Evolutionary conservation across 2,888 invertebrate genomes (phyloP).

Genomic region (Hoplodrina blanda): DNA sequence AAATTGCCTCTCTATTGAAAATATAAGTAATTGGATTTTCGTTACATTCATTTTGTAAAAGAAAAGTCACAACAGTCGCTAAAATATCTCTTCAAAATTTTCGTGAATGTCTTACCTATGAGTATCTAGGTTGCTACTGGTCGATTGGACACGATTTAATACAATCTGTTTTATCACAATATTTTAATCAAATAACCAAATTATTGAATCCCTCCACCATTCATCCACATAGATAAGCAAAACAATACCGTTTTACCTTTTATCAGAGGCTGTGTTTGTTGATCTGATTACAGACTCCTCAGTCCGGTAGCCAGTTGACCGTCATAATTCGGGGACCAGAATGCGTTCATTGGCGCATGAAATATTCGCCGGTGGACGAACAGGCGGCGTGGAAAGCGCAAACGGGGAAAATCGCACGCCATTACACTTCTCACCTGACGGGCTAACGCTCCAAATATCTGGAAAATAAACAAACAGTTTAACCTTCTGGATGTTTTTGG

Average conservation of each 20-base stretch:
- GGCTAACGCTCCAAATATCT: conserved; percentile 54
- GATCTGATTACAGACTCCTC: conserved; percentile 84
- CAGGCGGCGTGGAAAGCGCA: conserved; percentile 78
- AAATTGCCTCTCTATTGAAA: no score
- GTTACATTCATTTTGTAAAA: no score
- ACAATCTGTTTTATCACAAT: not conserved
- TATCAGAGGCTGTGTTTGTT: conserved; percentile 86
- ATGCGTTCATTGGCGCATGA: conserved; percentile 87
- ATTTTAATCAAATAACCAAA: conserved; percentile 33
- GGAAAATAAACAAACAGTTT: conserved; percentile 66
- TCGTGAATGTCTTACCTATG: no score
- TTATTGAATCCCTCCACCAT: conserved; percentile 21
- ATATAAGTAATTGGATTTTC: no score
- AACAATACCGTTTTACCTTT: conserved; percentile 81
- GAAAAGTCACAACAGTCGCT: no score
- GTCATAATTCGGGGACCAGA: conserved; percentile 88
- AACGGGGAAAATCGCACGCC: conserved; percentile 82
- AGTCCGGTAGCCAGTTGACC: conserved; percentile 87
- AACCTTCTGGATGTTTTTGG: conserved; percentile 42
- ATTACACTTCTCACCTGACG: conserved; percentile 87
- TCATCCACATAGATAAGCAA: conserved; percentile 52
- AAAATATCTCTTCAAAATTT: no score
- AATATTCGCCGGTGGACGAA: conserved; percentile 82
- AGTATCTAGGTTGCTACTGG: no score
- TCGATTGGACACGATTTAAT: not conserved